Evolutionary conservation across 2,113 vertebrate species (phyloP), one percentile per base, ranked within the genome.

Genomic region (Blennius ocellaris): DNA sequence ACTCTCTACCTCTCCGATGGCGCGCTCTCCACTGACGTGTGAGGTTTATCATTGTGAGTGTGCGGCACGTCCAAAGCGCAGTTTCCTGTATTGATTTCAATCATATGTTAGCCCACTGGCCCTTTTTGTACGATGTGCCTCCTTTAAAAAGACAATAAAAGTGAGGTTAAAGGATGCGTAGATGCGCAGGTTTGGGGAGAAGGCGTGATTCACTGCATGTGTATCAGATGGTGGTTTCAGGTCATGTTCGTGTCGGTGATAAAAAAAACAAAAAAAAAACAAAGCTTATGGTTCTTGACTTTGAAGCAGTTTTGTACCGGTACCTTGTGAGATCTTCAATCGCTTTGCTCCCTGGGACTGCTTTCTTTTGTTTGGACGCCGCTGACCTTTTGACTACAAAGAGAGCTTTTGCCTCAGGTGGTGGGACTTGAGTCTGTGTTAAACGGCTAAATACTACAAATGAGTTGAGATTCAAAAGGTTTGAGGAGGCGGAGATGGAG

Each of bases 71-170:
- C 67, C 57, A 72, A 72, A 47, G 69, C 51, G 65, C 51, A 64
- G 71, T 68, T 83, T 81, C 83, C 77, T 38, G 15, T 69, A 80
- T 74, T 73, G 72, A 80, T 82, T 72, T 84, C 39, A 57, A 60
- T 57, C 63, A 36, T 64, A 78, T 30, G 21, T 30, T 30, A 59
- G 56, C 72, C 79, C 66, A 39, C n/a, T 68, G 72, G 71, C 43
- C 40, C 60, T 68, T 45, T 30, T 36, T 67, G 76, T 69, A 38
- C 4, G 21, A 79, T 78, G 62, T 55, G 2, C 14, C 30, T 54
- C 50, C 39, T 73, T 68, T 47, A 49, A 64, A 65, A 60, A 68
- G 9, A 59, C 17, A 43, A 21, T 45, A 50, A 72, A 69, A 38
- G 43, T 6, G 1, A 62, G 15, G 68, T 49, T 44, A 16, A 48